Evolutionary conservation across 2,113 vertebrate genomes (phyloP).

Genomic region (Cryptoleucopteryx plumbea): DNA sequence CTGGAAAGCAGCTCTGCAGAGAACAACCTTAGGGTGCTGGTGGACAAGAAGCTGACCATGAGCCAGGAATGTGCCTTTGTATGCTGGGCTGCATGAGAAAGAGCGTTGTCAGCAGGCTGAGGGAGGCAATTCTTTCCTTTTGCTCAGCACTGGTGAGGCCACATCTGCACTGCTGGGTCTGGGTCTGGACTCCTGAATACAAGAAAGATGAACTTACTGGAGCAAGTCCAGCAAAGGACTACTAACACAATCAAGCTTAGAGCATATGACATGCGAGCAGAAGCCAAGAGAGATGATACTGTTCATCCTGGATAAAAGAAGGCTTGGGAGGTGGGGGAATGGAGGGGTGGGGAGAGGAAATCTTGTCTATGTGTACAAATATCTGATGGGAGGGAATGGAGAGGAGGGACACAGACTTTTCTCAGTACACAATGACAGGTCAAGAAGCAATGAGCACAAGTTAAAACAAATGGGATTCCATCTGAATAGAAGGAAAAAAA

Average conservation of each 20-base stretch:
- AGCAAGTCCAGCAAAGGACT: background rate
- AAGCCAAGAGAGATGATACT: background rate
- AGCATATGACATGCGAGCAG: background rate
- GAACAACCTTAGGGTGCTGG: no score
- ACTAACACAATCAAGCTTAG: background rate
- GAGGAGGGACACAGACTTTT: no score
- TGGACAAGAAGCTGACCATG: background rate
- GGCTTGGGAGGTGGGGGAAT: no score
- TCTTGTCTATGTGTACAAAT: no score
- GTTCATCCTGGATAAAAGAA: no score
- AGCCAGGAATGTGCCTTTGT: background rate
- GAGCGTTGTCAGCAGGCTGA: accelerated
- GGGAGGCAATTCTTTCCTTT: background rate
- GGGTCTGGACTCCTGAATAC: background rate
- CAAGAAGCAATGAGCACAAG: no score
- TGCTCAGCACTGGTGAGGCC: background rate
- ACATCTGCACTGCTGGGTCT: background rate
- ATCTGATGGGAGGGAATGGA: no score
- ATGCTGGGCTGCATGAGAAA: background rate
- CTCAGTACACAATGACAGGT: no score
- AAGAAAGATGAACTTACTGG: background rate
- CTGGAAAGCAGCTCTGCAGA: background rate
- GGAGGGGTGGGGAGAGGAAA: no score
- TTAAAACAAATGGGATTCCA: no score
- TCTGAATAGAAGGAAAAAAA: background rate